Conservation (phyloP, 2,888 invertebrate genomes). For the Parascotia fuliginaria region DNA sequence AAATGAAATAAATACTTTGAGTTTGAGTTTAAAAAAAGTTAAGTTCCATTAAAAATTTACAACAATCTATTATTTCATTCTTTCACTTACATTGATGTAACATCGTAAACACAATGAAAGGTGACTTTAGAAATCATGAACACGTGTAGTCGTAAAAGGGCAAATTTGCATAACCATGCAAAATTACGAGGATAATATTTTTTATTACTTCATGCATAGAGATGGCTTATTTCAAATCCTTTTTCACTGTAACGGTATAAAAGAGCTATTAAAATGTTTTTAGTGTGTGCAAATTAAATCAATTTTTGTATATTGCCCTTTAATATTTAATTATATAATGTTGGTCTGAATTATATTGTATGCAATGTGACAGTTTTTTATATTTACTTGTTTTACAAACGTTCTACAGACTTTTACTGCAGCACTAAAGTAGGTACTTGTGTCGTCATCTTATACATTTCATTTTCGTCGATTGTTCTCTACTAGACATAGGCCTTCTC, state of each 20-base stretch:
- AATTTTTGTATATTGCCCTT: no score
- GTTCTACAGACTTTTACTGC: no score
- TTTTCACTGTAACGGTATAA: neutral
- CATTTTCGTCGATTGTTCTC: no score
- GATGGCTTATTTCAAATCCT: constrained; percentile 1
- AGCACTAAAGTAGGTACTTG: no score
- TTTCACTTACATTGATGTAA: neutral
- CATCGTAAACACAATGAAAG: constrained; percentile 1
- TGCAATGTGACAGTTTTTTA: no score
- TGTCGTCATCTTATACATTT: no score
- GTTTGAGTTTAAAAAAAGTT: no score
- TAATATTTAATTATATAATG: no score
- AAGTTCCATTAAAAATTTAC: neutral
- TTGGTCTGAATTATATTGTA: no score
- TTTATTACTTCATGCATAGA: constrained; percentile 31
- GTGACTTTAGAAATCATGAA: constrained; percentile 13
- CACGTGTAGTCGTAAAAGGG: constrained; percentile 24
- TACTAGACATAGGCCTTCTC: no score
- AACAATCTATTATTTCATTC: neutral
- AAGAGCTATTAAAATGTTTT: neutral
- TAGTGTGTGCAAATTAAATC: neutral
- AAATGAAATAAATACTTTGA: no score
- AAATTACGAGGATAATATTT: constrained; percentile 21
- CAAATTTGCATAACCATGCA: constrained; percentile 16
- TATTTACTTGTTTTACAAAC: no score